Percentiles rank a stretch among this genome's conserved stretches.
Evolutionary conservation across 2,797 vertebrate genomes (phyloP).

Genomic region (Anguilla megastoma): DNA sequence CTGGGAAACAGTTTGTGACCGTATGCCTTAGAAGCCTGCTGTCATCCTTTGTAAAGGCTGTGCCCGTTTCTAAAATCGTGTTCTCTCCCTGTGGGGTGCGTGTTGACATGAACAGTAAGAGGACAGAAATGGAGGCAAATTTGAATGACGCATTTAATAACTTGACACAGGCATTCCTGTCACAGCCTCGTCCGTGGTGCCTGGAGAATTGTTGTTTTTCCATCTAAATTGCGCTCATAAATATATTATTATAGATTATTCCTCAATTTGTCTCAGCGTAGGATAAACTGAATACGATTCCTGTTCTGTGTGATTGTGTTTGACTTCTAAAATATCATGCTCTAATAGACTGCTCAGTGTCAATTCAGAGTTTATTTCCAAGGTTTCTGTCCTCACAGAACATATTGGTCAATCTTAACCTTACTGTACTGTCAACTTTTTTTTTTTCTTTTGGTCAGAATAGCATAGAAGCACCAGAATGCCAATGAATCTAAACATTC

Average conservation of each 20-base stretch:
- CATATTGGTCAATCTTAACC: background rate
- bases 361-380: background rate
- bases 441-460: background rate
- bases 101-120: background rate
- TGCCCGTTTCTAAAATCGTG: background rate
- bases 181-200: background rate
- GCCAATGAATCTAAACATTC: background rate
- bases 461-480: background rate
- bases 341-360: background rate
- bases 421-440: background rate
- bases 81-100: background rate
- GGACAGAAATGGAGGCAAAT: background rate
- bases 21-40: background rate
- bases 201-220: constrained; percentile 1
- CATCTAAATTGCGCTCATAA: constrained; percentile 11
- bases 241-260: constrained; percentile 20
- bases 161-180: background rate
- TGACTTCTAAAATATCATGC: background rate
- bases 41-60: background rate
- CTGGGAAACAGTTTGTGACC: background rate
- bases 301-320: background rate
- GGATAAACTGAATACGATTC: background rate
- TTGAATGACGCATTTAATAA: background rate
- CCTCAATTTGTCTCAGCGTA: background rate
- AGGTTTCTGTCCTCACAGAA: background rate